Percentiles rank a stretch among this genome's conserved stretches.
Conservation (phyloP, 2,797 vertebrate genomes). For the Cossypha heuglini region DNA sequence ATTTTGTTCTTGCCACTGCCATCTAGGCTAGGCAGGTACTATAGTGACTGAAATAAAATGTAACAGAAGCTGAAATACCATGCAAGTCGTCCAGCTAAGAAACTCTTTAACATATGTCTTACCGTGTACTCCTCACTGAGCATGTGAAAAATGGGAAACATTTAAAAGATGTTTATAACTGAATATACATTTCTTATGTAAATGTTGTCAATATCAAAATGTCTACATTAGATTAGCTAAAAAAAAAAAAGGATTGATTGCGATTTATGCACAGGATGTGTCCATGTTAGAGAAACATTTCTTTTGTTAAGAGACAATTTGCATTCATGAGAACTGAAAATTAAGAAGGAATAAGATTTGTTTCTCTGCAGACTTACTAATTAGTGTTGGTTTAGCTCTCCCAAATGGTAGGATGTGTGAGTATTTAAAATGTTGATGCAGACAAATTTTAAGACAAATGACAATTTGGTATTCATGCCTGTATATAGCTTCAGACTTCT, state of each 20-base stretch:
- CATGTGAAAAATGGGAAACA: background rate
- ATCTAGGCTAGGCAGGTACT: background rate
- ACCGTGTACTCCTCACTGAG: background rate
- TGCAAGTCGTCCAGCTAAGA: background rate
- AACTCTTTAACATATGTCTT: background rate
- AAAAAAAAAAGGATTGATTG: background rate
- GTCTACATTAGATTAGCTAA: background rate
- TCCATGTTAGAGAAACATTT: conserved; percentile 31
- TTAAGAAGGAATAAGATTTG: conserved; percentile 1
- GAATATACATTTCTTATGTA: background rate
- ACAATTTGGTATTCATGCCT: background rate
- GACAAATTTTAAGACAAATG: background rate
- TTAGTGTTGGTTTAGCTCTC: conserved; percentile 38
- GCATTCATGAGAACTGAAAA: conserved; percentile 33
- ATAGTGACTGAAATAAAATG: background rate
- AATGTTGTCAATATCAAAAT: background rate
- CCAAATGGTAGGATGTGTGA: background rate
- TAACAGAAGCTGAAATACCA: background rate
- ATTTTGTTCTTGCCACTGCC: background rate
- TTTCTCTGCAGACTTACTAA: background rate
- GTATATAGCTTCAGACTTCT: background rate
- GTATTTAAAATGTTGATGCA: background rate
- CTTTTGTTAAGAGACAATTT: conserved; percentile 37
- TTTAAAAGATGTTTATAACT: background rate
- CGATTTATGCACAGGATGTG: background rate